Percentiles rank a stretch among this genome's conserved stretches.
Evolutionary conservation across 2,888 invertebrate species (phyloP).

Genomic region (Platycheirus albimanus): DNA sequence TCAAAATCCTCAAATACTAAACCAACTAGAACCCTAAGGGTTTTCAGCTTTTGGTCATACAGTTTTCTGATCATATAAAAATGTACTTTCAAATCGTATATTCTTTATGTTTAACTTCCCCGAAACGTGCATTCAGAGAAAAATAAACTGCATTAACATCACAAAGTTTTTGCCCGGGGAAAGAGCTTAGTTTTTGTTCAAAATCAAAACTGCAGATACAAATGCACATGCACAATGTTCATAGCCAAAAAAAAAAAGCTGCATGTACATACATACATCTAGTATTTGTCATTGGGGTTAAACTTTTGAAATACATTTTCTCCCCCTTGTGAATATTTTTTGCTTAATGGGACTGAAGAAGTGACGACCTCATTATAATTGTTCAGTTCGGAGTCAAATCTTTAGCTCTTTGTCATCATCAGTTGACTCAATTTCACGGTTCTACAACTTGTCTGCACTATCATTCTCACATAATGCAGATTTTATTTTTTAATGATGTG

Average conservation of each 20-base stretch:
- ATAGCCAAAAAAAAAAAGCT: slow-evolving; percentile 7
- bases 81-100: no score
- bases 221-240: no score
- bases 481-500: no score
- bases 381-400: slow-evolving; percentile 20
- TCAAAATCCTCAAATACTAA: no score
- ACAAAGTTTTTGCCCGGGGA: slow-evolving; percentile 17
- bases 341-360: slow-evolving; percentile 41
- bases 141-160: not conserved
- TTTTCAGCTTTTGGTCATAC: no score
- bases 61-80: no score
- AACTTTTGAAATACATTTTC: slow-evolving; percentile 6
- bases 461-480: not conserved
- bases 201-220: slow-evolving; percentile 23
- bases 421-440: slow-evolving; percentile 27
- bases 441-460: slow-evolving; percentile 26
- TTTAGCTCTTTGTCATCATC: slow-evolving; percentile 39
- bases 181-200: slow-evolving; percentile 24
- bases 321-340: slow-evolving; percentile 7
- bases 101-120: no score
- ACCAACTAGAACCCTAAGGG: no score
- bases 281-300: slow-evolving; percentile 29
- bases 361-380: slow-evolving; percentile 55
- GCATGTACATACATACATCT: slow-evolving; percentile 18
- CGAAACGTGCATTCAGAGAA: no score